Evolutionary conservation across 2,113 vertebrate species (phyloP), one percentile per base, ranked within the genome.

Genomic region (Antigone vipio): DNA sequence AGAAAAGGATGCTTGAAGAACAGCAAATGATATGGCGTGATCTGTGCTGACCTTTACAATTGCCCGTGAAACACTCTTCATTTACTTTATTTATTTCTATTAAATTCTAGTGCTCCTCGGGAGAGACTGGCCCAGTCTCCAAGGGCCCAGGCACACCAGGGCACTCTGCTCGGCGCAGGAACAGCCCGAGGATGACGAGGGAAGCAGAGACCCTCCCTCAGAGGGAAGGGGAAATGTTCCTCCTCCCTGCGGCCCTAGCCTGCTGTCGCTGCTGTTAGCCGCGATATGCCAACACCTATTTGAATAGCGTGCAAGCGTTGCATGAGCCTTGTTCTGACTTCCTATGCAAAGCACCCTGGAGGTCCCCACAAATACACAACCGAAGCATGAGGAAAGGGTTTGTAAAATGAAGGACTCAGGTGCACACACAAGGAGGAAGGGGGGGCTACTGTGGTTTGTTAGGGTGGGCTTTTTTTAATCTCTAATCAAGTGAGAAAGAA

Each of bases 291-390:
- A 71, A 13, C 75, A 27, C 40, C 35, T 16, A 19, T 49, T 53
- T 16, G n/a, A 56, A 12, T 0, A 12, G 24, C 0, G 1, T 17
- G 14, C n/a, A 24, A n/a, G 34, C 5, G 1, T 1, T 30, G 26
- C 23, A 17, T 3, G 18, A 55, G 24, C 50, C 35, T 69, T 64
- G n/a, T 18, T 30, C 59, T 53, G 30, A 17, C 13, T 24, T 32
- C 18, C 77, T 8, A 6, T 3, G 2, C 62, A 62, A 38, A 58
- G n/a, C 45, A 15, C 27, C 20, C 38, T 1, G 0, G 34, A 49
- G 23, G 5, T 7, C 15, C 49, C n/a, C 50, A 53, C 63, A 76
- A 40, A 85, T 6, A 7, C 1, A 2, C 58, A 40, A 15, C 20
- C 3, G 0, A 40, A 83, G 38, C 42, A 29, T 3, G 9, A 60